Evolutionary conservation across 2,113 vertebrate genomes (phyloP).

Genomic region (Zosterops borbonicus): DNA sequence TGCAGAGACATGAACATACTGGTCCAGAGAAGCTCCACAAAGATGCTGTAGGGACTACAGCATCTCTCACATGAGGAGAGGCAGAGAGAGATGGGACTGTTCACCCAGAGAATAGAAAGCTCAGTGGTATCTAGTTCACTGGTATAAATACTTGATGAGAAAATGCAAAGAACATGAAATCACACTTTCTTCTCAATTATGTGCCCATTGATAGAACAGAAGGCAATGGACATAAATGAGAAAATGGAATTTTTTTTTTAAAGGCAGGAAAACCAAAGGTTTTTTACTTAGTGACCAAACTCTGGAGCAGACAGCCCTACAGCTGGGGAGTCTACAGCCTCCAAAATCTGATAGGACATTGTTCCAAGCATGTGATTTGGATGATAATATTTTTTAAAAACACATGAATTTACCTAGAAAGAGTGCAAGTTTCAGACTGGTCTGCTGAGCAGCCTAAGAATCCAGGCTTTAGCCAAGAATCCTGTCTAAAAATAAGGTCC

Average conservation of each 20-base stretch:
- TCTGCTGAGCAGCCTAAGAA: not conserved
- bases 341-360: not conserved
- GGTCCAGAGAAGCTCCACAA: not conserved
- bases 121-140: not conserved
- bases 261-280: fast-evolving
- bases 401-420: not conserved
- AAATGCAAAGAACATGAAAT: not conserved
- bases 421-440: not conserved
- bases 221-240: not conserved
- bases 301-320: not conserved
- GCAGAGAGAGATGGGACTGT: not conserved
- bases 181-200: not conserved
- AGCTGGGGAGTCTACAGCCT: fast-evolving
- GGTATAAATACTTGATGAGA: not conserved
- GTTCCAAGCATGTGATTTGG: fast-evolving
- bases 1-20: not conserved
- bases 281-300: not conserved
- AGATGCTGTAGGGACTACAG: not conserved
- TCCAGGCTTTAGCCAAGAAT: not conserved
- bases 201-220: not conserved
- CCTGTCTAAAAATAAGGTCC: not conserved
- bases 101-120: not conserved
- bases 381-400: not conserved
- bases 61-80: not conserved
- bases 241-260: not conserved